Base-by-base conservation (phyloP, 2,888 invertebrate genomes). In the Drosophila phalerata region DNA sequence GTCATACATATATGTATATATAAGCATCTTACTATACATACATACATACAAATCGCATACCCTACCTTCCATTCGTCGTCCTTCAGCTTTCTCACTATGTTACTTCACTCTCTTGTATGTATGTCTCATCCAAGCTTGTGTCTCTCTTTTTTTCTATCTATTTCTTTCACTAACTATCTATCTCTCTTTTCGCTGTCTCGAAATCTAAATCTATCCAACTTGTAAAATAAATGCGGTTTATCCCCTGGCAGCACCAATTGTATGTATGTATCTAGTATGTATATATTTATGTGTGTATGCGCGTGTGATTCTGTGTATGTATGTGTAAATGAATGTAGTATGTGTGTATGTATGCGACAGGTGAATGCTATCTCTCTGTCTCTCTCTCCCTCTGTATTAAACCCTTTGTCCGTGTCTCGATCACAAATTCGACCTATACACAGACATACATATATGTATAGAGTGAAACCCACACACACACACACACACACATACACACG, bases 41-140 rank as follows among this genome's bases (percentile, higher is more conserved):
- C 15, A 40, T 17, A 30, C 19, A 9, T 53, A 43, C 38, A 45
- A 42, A 34, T 52, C 22, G 32, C 25, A 40, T 37, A 32, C 51
- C 55, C 53, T 32, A 40, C 40, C 42, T 52, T 64, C 43, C 48
- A 49, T 25, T 49, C 11, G 17, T 55, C 47, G 51, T 40, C 48
- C 57, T 71, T 60, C 70, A 45, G 65, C 48, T 64, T 45, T 70
- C 56, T 73, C 57, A 42, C 11, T 73, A 48, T 55, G 49, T 58
- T 51, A 58, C 45, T 22, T 73, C 49, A 61, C 43, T 32, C 52
- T 71, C 57, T 58, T 67, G 73, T 67, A 56, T 60, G 72, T 66
- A 60, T 60, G 51, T 64, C 51, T 45, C 71, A 66, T 73, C 58
- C 69, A 49, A 52, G 63, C 64, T 69, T 73, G 51, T 64, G 45